phyloP scores from a whole-genome alignment of 2,113 vertebrate genomes.

The Irena cyanogastra region DNA sequence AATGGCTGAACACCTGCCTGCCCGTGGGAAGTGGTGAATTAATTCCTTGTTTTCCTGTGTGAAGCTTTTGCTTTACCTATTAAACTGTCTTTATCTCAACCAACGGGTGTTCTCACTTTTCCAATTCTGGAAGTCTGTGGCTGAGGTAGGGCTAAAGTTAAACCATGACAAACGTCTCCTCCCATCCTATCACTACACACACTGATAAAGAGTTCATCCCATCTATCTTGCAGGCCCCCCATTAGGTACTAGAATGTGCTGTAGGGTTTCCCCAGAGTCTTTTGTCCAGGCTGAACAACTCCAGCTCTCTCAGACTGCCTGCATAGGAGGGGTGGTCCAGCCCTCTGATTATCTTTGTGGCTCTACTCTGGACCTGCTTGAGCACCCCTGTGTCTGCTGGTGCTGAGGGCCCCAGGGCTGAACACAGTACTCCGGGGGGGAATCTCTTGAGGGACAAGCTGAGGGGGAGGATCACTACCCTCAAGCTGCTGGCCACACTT shows the following conservation, averaged over 20 bases:
- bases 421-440: rapidly evolving
- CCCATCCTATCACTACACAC: rapidly evolving
- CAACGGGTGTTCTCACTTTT: neutral
- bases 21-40: neutral
- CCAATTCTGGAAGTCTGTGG: neutral
- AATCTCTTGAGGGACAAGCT: neutral
- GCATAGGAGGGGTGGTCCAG: neutral
- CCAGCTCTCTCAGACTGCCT: neutral
- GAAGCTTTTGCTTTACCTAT: neutral
- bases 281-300: neutral
- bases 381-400: neutral
- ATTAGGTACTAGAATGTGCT: neutral
- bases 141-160: neutral
- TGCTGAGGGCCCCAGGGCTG: neutral
- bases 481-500: rapidly evolving
- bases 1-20: neutral
- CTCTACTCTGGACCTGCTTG: neutral
- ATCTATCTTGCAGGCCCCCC: neutral
- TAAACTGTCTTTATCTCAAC: neutral
- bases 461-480: neutral
- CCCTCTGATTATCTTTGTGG: neutral
- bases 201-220: neutral
- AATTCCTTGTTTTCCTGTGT: neutral
- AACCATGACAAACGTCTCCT: neutral
- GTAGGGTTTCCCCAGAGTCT: neutral